A percentile compares a stretch with the other conserved stretches of the same genome.
Evolutionary conservation across 2,888 invertebrate genomes (phyloP).

Genomic region (Cotesia congregata): DNA sequence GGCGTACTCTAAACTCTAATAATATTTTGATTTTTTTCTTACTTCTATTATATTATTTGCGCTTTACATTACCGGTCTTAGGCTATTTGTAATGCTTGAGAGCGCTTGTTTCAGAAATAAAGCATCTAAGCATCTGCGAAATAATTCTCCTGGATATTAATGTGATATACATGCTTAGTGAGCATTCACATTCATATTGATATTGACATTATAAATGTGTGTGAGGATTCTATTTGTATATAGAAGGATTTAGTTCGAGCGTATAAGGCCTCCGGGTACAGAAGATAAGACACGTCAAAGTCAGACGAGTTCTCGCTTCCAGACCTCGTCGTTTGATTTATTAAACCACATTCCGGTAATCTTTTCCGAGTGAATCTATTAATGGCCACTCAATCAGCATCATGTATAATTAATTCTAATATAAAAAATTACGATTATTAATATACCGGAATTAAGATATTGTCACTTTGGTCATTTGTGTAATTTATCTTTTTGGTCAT

Average conservation of each 20-base stretch:
- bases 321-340: slow-evolving; percentile 32
- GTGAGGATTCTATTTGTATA: background rate
- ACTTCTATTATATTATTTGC: background rate
- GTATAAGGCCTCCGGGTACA: slow-evolving; percentile 15
- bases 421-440: background rate
- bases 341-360: slow-evolving; percentile 33
- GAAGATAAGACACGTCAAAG: slow-evolving; percentile 36
- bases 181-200: too few relatives aligned
- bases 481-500: background rate
- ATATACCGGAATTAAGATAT: background rate
- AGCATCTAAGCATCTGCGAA: background rate
- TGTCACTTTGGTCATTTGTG: background rate
- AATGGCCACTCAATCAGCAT: background rate
- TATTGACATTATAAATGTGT: background rate
- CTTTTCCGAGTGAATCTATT: slow-evolving; percentile 31
- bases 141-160: background rate
- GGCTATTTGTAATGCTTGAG: background rate
- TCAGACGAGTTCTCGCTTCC: slow-evolving; percentile 24
- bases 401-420: background rate
- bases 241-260: background rate
- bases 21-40: slow-evolving; percentile 2
- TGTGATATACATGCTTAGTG: too few relatives aligned
- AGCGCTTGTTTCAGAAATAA: background rate
- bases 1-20: slow-evolving; percentile 5
- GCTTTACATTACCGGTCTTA: background rate